Base-by-base conservation (phyloP, 2,888 invertebrate species). In the Oligia latruncula region DNA sequence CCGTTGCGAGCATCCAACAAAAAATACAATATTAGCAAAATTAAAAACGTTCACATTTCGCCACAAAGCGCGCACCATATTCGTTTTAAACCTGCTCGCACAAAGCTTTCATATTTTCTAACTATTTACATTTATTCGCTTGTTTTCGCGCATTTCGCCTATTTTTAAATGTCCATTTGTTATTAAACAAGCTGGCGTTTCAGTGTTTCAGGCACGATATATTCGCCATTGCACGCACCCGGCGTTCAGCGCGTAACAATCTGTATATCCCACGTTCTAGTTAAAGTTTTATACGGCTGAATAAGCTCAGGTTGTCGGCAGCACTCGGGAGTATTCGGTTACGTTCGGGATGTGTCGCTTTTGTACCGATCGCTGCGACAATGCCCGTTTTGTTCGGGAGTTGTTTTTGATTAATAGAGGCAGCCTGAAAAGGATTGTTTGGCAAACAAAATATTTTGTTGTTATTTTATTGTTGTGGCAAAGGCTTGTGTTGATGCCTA, bases 141-240 rank as follows among this genome's bases (percentile, higher is more conserved):
- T 72, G 81, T 88, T 87, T 83, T 80, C 81, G 74, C 68, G 55
- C 74, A 78, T 82, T 87, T 88, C 84, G 65, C 75, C 74, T 78
- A 84, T 88, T 89, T 89, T 90, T 87, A 87, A 89, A 89, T 80
- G 74, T 75, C 87, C 90, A 90, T 90, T 88, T 82, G 84, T 89
- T 90, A 85, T 85, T 87, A 87, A 81, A 80, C 74, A 87, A 72
- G 79, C 80, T 77, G 75, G 52, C 76, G 77, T 71, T 85, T 49
- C 85, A 70, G 71, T 79, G 80, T 81, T 76, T 62, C 85, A 82
- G 60, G 72, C 80, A 73, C 81, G 71, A 79, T 87, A 86, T 84
- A 80, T 81, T 70, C 77, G 74, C 90, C 82, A 87, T 90, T 83
- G 83, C 84, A 80, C 80, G 81, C 89, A 90, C 62, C 86, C 88